A percentile compares a stretch with the other conserved stretches of the same genome.
phyloP scores from a whole-genome alignment of 2,888 invertebrate species.

The Carterocephalus palaemon region DNA sequence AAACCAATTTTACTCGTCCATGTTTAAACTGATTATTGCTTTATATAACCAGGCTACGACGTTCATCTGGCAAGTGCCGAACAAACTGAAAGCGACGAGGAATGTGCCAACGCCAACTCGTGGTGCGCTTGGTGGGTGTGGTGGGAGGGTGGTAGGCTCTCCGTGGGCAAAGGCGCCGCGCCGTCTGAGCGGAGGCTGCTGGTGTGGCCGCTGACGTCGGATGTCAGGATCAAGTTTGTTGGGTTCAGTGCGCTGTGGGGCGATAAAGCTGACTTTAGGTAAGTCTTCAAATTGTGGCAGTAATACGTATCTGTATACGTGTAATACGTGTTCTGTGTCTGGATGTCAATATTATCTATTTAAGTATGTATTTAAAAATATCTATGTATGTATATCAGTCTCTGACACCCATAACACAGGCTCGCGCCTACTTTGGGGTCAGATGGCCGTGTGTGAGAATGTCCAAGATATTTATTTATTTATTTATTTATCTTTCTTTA shows the following conservation, averaged over 20 bases:
- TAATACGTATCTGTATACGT: neutral
- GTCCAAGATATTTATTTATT: too few species aligned
- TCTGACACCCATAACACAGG: too few species aligned
- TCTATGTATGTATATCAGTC: too few species aligned
- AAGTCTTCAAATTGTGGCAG: slow-evolving; percentile 15
- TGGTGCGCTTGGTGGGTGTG: slow-evolving; percentile 84
- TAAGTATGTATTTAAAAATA: too few species aligned
- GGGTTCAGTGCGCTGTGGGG: slow-evolving; percentile 83
- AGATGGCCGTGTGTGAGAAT: too few species aligned
- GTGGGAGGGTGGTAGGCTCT: slow-evolving; percentile 80
- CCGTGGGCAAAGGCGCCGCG: slow-evolving; percentile 78
- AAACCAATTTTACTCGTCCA: too few species aligned
- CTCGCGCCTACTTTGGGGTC: too few species aligned
- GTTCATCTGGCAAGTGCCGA: slow-evolving; percentile 80
- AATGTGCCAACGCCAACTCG: slow-evolving; percentile 60
- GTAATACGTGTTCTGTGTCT: too few species aligned
- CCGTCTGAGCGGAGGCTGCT: slow-evolving; percentile 77
- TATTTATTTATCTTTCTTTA: neutral
- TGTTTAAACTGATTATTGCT: neutral
- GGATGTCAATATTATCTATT: too few species aligned
- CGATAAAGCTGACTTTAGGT: slow-evolving; percentile 82
- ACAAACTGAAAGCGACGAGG: slow-evolving; percentile 78
- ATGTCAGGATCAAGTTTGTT: slow-evolving; percentile 79
- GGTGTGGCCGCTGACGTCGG: slow-evolving; percentile 80
- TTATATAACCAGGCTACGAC: slow-evolving; percentile 80